phyloP scores from a whole-genome alignment of 2,113 vertebrate genomes.

The Lucifuga dentata region DNA sequence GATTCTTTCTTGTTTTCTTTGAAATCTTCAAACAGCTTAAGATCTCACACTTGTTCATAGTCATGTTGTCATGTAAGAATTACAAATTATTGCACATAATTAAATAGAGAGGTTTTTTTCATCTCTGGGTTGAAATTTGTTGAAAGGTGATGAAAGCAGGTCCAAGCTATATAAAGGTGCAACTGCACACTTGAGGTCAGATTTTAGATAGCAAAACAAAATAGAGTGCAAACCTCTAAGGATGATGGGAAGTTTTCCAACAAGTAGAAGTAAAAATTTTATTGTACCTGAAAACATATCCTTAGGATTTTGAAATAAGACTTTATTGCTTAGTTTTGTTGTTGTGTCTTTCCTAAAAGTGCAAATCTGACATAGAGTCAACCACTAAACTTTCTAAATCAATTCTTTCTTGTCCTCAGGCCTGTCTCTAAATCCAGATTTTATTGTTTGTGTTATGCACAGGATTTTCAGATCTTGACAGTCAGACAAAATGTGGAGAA shows the following conservation, averaged over 20 bases:
- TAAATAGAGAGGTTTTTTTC: constrained; percentile 10
- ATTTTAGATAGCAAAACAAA: no score
- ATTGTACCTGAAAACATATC: no score
- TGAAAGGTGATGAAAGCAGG: not conserved
- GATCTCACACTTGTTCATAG: no score
- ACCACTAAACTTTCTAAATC: not conserved
- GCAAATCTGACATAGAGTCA: not conserved
- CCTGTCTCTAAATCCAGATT: not conserved
- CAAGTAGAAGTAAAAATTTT: no score
- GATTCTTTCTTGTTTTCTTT: constrained; percentile 11
- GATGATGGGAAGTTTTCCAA: no score
- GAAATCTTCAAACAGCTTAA: no score
- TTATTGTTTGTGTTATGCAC: no score
- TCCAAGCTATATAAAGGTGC: not conserved
- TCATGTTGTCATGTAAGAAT: not conserved
- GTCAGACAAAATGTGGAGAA: not conserved
- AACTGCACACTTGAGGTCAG: no score
- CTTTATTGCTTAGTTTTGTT: no score
- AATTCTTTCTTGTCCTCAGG: not conserved
- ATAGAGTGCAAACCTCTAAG: no score
- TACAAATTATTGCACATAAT: not conserved
- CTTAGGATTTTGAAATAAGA: no score
- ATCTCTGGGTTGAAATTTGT: not conserved
- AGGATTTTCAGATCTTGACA: constrained; percentile 9
- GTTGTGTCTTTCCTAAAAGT: not conserved